Evolutionary conservation across 53 echinoderm and acorn worm genomes (phyloP).

Genomic region (Holothuria scabra): DNA sequence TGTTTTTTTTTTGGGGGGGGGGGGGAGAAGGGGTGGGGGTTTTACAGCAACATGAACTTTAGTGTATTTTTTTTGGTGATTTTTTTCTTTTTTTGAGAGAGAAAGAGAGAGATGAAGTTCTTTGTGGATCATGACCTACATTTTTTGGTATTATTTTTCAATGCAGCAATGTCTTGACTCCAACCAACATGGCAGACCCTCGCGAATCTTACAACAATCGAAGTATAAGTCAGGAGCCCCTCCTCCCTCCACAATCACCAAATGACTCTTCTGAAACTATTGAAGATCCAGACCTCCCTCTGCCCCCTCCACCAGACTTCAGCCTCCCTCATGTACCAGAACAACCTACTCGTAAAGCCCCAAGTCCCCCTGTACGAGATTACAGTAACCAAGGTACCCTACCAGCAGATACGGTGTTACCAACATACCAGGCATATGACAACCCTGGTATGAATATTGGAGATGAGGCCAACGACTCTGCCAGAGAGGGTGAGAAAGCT

Average conservation of each 20-base stretch:
- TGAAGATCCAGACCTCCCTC: background rate
- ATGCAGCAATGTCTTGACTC: no score
- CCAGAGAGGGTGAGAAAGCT: no score
- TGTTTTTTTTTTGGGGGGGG: no score
- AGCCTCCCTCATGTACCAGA: slow-evolving; percentile 47
- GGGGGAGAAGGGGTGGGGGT: no score
- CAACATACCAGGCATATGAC: slow-evolving; percentile 38
- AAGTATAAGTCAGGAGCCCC: slow-evolving; percentile 35
- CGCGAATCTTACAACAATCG: background rate
- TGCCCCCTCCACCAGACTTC: slow-evolving; percentile 38
- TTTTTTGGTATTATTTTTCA: no score
- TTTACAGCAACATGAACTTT: no score
- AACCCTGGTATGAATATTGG: slow-evolving; percentile 34
- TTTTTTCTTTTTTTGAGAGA: no score
- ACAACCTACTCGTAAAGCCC: slow-evolving; percentile 32
- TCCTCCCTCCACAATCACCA: slow-evolving; percentile 18
- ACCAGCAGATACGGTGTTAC: slow-evolving; percentile 31
- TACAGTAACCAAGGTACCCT: slow-evolving; percentile 38
- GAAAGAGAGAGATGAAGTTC: no score
- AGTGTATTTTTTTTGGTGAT: no score
- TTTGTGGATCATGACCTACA: no score
- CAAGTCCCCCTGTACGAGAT: slow-evolving; percentile 34
- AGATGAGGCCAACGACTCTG: background rate
- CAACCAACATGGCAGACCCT: no score
- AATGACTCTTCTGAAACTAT: background rate